Percentiles rank a stretch among this genome's conserved stretches.
phyloP scores from a whole-genome alignment of 2,113 vertebrate genomes.

The Pseudopodoces humilis region DNA sequence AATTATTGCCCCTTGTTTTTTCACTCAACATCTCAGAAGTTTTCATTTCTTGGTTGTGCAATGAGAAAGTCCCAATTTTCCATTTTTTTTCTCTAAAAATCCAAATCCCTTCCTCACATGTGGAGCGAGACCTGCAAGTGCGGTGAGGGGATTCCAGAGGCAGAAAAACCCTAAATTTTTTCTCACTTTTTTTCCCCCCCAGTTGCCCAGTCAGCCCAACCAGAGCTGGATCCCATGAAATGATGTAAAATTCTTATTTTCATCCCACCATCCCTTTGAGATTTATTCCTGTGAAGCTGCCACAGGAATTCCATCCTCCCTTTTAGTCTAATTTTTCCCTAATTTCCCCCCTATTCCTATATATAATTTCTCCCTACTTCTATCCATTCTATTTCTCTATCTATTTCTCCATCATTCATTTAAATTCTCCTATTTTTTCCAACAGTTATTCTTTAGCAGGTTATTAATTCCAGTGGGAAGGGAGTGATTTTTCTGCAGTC shows the following conservation, averaged over 20 bases:
- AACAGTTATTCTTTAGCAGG: neutral
- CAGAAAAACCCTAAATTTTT: neutral
- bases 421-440: neutral
- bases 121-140: neutral
- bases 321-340: neutral
- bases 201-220: neutral
- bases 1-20: neutral
- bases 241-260: neutral
- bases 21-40: neutral
- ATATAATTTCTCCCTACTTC: neutral
- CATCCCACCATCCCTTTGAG: neutral
- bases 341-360: neutral
- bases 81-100: neutral
- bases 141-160: neutral
- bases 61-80: neutral
- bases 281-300: neutral
- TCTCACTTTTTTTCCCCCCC: neutral
- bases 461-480: conserved; percentile 3
- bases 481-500: neutral
- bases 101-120: accelerated
- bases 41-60: neutral
- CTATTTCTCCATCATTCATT: neutral
- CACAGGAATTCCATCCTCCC: neutral
- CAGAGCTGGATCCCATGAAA: neutral
- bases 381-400: neutral